A percentile compares a stretch with the other conserved stretches of the same genome.
These are phyloP conservation scores for Rhinichthys klamathensis DNA, from an alignment of 2,113 vertebrate genomes.

Conservation along the genomic window DNA sequence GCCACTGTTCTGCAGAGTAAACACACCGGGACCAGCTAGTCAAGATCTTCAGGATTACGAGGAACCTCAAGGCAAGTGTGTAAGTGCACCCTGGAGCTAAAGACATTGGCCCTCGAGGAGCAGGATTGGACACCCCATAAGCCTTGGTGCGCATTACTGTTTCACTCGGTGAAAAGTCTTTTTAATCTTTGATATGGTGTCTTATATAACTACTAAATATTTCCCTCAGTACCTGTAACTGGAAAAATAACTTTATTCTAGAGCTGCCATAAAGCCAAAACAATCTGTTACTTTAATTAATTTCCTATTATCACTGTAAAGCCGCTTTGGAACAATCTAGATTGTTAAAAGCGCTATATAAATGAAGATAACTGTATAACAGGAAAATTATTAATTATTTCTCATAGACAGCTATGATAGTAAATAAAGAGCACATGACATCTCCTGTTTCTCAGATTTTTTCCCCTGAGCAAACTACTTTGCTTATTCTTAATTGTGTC, in stretches of 20 bases:
- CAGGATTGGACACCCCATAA: neutral
- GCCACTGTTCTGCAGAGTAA: neutral
- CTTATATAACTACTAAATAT: neutral
- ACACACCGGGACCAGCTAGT: neutral
- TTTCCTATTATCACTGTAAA: too few species aligned
- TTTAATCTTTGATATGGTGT: neutral
- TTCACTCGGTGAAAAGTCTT: neutral
- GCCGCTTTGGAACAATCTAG: too few species aligned
- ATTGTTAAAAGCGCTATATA: too few species aligned
- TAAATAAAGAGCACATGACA: neutral
- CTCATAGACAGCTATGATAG: neutral
- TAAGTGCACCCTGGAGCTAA: neutral
- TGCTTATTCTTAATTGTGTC: neutral
- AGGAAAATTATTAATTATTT: neutral
- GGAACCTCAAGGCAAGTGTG: neutral
- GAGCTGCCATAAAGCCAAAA: too few species aligned
- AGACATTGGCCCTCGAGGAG: neutral
- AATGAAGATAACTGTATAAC: neutral
- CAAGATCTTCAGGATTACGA: neutral
- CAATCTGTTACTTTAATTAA: too few species aligned
- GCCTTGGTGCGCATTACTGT: neutral
- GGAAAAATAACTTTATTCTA: too few species aligned
- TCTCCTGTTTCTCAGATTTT: neutral
- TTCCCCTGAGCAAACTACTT: neutral
- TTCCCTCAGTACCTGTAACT: neutral